phyloP scores from a whole-genome alignment of 2,113 vertebrate species.

The Salvelinus namaycush region DNA sequence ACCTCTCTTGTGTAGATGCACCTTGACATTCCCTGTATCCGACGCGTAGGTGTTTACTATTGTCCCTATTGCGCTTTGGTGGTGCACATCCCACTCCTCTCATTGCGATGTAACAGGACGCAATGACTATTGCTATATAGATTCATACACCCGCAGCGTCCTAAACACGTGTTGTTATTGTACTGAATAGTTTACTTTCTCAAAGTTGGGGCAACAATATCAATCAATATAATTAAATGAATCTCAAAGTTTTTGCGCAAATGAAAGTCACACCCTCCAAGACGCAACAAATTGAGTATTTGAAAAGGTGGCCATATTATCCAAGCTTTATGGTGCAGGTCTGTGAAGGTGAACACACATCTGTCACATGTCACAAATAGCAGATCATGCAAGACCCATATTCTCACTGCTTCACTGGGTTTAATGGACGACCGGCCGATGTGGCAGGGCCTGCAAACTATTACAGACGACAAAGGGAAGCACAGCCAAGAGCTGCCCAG shows the following conservation, averaged over 20 bases:
- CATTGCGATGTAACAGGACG: background rate
- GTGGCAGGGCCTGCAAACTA: no score
- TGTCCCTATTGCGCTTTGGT: background rate
- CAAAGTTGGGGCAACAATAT: background rate
- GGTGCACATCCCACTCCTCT: background rate
- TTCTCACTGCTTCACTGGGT: constrained; percentile 3
- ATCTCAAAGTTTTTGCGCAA: background rate
- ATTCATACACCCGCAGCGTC: background rate
- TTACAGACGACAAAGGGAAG: no score
- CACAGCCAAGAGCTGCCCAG: no score
- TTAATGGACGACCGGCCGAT: background rate
- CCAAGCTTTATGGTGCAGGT: background rate
- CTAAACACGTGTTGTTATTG: background rate
- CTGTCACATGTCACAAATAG: constrained; percentile 15
- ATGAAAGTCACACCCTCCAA: background rate
- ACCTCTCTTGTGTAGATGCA: no score
- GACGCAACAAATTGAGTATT: background rate
- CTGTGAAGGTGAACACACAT: constrained; percentile 13
- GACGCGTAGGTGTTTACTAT: background rate
- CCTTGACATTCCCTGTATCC: background rate
- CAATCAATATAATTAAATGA: background rate
- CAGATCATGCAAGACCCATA: constrained; percentile 18
- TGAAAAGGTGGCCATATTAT: background rate
- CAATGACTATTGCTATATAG: background rate
- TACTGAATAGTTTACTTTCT: background rate